Conservation (phyloP, 2,113 vertebrate genomes). For the Psilopsiagon aymara region DNA sequence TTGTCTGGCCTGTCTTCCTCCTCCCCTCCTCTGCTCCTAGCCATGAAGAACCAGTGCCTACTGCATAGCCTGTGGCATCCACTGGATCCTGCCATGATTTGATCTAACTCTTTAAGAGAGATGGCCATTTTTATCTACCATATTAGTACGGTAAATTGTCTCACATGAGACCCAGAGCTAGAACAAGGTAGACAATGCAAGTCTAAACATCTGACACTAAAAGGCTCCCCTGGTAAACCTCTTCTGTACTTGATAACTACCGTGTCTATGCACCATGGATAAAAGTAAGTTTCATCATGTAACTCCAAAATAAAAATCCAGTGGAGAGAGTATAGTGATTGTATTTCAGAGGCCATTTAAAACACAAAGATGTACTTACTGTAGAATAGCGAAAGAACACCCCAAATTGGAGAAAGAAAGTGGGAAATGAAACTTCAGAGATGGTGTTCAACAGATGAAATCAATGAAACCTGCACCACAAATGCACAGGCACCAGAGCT, state of each 20-base stretch:
- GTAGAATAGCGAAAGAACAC: neutral
- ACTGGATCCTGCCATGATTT: neutral
- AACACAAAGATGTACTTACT: neutral
- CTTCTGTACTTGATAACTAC: neutral
- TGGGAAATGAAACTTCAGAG: neutral
- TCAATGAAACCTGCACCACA: neutral
- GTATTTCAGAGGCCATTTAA: neutral
- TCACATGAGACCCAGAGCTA: neutral
- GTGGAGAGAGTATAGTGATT: neutral
- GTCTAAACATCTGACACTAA: neutral
- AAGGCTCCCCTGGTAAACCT: neutral
- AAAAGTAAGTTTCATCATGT: neutral
- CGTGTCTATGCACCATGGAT: accelerated
- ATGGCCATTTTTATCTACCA: neutral
- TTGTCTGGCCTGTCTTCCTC: neutral
- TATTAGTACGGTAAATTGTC: neutral
- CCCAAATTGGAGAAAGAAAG: neutral
- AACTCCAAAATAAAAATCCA: neutral
- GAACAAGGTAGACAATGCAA: neutral
- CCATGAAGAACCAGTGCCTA: neutral
- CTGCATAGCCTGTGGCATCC: neutral
- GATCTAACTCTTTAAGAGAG: neutral
- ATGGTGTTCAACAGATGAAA: neutral
- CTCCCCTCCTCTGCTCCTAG: neutral
- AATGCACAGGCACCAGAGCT: neutral